These are phyloP conservation scores for Coenonympha arcania DNA, from an alignment of 2,888 invertebrate species.

Conservation along the genomic window DNA sequence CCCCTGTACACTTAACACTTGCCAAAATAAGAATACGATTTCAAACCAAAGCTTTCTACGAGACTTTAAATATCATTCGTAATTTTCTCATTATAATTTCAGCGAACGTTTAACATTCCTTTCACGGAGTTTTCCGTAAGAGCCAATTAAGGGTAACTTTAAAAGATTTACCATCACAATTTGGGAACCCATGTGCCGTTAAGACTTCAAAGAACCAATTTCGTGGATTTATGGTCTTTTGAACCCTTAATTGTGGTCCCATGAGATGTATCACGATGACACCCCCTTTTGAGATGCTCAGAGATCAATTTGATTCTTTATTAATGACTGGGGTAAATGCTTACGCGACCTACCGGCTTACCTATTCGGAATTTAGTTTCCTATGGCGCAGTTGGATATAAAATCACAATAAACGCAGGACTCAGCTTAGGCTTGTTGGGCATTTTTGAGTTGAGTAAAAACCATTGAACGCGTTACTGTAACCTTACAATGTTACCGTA, in stretches of 20 bases:
- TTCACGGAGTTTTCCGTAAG: slow-evolving; percentile 11
- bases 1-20: background rate
- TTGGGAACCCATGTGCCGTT: slow-evolving; percentile 15
- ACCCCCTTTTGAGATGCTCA: too few relatives aligned
- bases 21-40: too few relatives aligned
- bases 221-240: slow-evolving; percentile 16
- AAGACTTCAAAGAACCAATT: slow-evolving; percentile 19
- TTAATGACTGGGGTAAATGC: too few relatives aligned
- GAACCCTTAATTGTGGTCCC: slow-evolving; percentile 15
- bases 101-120: background rate
- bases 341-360: too few relatives aligned
- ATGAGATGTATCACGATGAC: slow-evolving; percentile 13
- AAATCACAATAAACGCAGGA: too few relatives aligned
- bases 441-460: too few relatives aligned
- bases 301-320: too few relatives aligned
- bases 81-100: slow-evolving; percentile 10
- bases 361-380: too few relatives aligned
- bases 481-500: too few relatives aligned
- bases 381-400: too few relatives aligned
- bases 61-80: background rate
- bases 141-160: slow-evolving; percentile 19
- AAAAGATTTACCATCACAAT: slow-evolving; percentile 18
- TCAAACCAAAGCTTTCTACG: background rate
- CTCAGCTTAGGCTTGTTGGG: too few relatives aligned
- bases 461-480: too few relatives aligned